These are phyloP conservation scores for Dromas ardeola DNA, from an alignment of 2,113 vertebrate genomes.

Conservation along the genomic window DNA sequence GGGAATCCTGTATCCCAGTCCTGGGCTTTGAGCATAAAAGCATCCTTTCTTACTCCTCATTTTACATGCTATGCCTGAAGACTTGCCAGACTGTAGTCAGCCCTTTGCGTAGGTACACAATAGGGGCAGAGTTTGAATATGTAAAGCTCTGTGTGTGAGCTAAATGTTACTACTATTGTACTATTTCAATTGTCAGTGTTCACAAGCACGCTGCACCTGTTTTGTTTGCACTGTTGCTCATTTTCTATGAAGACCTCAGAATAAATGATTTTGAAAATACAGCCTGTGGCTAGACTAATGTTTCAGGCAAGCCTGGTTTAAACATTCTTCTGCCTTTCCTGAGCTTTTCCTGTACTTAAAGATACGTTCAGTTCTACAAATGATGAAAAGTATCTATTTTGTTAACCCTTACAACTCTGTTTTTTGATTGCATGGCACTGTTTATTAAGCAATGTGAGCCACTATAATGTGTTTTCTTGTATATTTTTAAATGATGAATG, in stretches of 20 bases:
- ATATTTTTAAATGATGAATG: not conserved
- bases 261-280: not conserved
- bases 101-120: not conserved
- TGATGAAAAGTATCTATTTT: not conserved
- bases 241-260: not conserved
- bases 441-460: not conserved
- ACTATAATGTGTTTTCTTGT: not conserved
- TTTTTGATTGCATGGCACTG: not conserved
- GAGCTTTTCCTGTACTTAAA: not conserved
- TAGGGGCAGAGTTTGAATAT: not conserved
- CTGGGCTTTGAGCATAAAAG: not conserved
- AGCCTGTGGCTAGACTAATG: not conserved
- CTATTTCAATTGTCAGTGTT: not conserved
- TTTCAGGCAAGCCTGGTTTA: not conserved
- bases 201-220: not conserved
- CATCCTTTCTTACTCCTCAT: not conserved
- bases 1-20: not conserved
- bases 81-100: not conserved
- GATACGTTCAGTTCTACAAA: not conserved
- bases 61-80: not conserved
- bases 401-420: not conserved
- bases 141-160: not conserved
- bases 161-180: not conserved
- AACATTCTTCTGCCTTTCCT: not conserved
- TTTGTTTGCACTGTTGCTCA: not conserved